A percentile compares a stretch with the other conserved stretches of the same genome.
phyloP scores from a whole-genome alignment of 2,113 vertebrate genomes.

The Solea senegalensis region DNA sequence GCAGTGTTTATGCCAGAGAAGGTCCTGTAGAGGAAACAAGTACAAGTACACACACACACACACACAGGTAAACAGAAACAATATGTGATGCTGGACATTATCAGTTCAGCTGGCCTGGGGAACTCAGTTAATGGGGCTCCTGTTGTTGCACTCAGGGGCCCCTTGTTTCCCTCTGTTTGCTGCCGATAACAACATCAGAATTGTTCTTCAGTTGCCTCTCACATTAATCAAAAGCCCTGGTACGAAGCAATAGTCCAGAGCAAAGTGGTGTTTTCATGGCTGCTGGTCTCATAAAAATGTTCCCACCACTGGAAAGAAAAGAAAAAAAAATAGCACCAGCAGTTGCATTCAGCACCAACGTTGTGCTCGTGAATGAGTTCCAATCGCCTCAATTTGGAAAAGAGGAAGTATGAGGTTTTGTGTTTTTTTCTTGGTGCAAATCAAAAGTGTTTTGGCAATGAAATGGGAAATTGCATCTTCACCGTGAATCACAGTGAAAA shows the following conservation, averaged over 20 bases:
- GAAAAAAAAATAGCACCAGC: slow-evolving; percentile 38
- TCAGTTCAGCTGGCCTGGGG: slow-evolving; percentile 30
- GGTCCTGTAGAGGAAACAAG: background rate
- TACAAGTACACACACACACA: slow-evolving; percentile 1
- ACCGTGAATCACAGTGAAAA: background rate
- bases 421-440: slow-evolving; percentile 20
- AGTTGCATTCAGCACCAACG: slow-evolving; percentile 14
- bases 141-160: slow-evolving; percentile 48
- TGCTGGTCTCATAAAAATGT: slow-evolving; percentile 44
- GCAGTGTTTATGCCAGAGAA: background rate
- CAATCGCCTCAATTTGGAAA: background rate
- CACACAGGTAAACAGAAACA: slow-evolving; percentile 43
- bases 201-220: slow-evolving; percentile 62
- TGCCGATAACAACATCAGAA: slow-evolving; percentile 76
- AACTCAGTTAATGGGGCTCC: slow-evolving; percentile 41
- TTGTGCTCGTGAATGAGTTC: slow-evolving; percentile 32
- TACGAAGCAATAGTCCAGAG: slow-evolving; percentile 60
- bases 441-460: slow-evolving; percentile 23
- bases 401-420: background rate
- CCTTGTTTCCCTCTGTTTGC: slow-evolving; percentile 65
- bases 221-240: slow-evolving; percentile 69
- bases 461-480: slow-evolving; percentile 6
- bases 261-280: slow-evolving; percentile 51
- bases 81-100: slow-evolving; percentile 39
- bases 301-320: slow-evolving; percentile 13